Evolutionary conservation across 2,113 vertebrate genomes (phyloP).

Genomic region (Etheostoma cragini): DNA sequence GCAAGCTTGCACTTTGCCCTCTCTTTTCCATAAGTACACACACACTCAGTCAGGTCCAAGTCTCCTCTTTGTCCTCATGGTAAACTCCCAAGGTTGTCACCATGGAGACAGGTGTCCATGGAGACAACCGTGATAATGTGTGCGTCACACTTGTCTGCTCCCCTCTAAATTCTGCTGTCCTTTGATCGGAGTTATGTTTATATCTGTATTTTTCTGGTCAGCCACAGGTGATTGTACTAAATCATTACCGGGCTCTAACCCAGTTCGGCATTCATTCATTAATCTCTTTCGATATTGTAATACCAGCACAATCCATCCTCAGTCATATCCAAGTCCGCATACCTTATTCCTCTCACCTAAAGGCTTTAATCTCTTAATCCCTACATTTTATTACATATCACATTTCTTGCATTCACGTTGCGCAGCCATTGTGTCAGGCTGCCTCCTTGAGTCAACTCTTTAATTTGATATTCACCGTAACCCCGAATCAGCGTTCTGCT

Average conservation of each 20-base stretch:
- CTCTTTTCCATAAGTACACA: not conserved
- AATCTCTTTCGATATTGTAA: constrained; percentile 63
- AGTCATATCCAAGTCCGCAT: constrained; percentile 56
- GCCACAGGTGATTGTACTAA: not conserved
- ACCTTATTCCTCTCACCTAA: constrained; percentile 65
- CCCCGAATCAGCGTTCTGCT: constrained; percentile 16
- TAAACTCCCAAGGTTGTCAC: constrained; percentile 75
- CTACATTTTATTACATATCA: constrained; percentile 62
- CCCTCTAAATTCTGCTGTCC: constrained; percentile 23
- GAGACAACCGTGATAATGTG: constrained; percentile 49
- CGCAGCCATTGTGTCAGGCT: constrained; percentile 30
- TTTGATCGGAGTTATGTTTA: constrained; percentile 16
- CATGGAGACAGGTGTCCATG: constrained; percentile 72
- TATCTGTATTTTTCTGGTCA: not conserved
- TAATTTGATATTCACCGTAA: constrained; percentile 39
- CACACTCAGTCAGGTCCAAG: not conserved
- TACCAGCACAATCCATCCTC: constrained; percentile 51
- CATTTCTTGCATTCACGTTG: constrained; percentile 51
- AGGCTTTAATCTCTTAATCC: constrained; percentile 72
- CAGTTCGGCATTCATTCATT: constrained; percentile 31
- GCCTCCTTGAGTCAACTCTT: constrained; percentile 31
- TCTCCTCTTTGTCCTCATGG: constrained; percentile 63
- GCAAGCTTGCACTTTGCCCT: constrained; percentile 8
- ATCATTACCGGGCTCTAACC: not conserved
- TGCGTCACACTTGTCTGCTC: constrained; percentile 47